Conservation (phyloP, 1,140 invertebrate genomes). For the Colletes latitarsis region DNA sequence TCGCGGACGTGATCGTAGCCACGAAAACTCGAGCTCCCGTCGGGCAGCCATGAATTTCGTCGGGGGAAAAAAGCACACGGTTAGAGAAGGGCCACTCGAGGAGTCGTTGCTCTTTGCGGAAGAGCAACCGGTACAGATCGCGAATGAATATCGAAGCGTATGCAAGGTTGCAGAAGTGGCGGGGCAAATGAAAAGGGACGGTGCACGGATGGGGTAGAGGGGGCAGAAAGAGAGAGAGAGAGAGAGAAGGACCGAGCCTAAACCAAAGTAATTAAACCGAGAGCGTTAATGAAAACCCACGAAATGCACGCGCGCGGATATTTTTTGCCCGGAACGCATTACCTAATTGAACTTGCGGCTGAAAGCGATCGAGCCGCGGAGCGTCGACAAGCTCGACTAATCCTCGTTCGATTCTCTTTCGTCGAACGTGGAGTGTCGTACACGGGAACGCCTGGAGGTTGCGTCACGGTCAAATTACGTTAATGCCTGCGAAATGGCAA, state of each 20-base stretch:
- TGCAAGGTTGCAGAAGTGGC: neutral
- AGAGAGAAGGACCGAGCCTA: neutral
- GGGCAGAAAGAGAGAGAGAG: neutral
- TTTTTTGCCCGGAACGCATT: slow-evolving; percentile 57
- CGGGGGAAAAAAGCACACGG: too few relatives aligned
- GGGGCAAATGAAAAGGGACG: neutral
- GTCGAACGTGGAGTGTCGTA: neutral
- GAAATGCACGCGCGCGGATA: slow-evolving; percentile 18
- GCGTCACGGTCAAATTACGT: slow-evolving; percentile 48
- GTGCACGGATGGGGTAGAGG: neutral
- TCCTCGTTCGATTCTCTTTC: neutral
- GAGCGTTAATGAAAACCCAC: slow-evolving; percentile 38
- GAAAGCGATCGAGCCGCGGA: slow-evolving; percentile 34
- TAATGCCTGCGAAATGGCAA: slow-evolving; percentile 54
- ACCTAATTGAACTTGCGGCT: slow-evolving; percentile 49
- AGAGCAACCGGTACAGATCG: neutral
- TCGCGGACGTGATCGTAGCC: too few relatives aligned
- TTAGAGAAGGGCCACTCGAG: too few relatives aligned
- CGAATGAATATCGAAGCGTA: neutral
- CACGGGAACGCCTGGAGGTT: neutral
- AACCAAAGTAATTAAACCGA: slow-evolving; percentile 53
- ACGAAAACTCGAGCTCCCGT: too few relatives aligned
- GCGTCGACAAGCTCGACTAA: neutral
- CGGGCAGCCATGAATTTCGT: too few relatives aligned
- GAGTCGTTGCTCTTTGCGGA: slow-evolving; percentile 1